A percentile compares a stretch with the other conserved stretches of the same genome.
Conservation (phyloP, 2,797 vertebrate genomes). For the Pangasius mekongensis region DNA sequence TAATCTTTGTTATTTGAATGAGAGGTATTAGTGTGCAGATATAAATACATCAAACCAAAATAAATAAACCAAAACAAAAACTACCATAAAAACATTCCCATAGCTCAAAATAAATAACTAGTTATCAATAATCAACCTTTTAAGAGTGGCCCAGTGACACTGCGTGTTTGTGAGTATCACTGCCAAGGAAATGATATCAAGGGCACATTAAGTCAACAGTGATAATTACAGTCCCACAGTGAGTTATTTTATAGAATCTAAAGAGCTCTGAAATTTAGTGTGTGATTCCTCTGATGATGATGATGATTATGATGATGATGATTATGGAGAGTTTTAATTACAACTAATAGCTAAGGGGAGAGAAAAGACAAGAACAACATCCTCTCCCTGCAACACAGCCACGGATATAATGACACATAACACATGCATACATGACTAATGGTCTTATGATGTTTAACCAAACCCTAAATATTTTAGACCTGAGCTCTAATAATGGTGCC, state of each 20-base stretch:
- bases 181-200: constrained; percentile 45
- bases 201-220: constrained; percentile 47
- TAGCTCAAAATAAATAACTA: constrained; percentile 16
- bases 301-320: not conserved
- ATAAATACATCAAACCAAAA: not conserved
- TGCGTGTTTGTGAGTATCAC: constrained; percentile 48
- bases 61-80: not conserved
- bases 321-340: constrained; percentile 42
- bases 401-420: not conserved
- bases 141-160: constrained; percentile 16
- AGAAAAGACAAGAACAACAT: constrained; percentile 26
- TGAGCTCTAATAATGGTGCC: not conserved
- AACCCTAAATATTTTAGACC: not conserved
- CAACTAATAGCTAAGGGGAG: constrained; percentile 39
- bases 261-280: constrained; percentile 46
- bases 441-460: not conserved
- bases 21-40: not conserved
- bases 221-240: constrained; percentile 56
- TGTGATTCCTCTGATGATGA: constrained; percentile 38
- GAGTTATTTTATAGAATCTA: constrained; percentile 48
- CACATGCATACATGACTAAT: not conserved
- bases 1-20: not conserved
- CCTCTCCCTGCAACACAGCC: constrained; percentile 29
- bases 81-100: not conserved
- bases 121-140: constrained; percentile 38